Base-by-base conservation (phyloP, 2,797 vertebrate species). In the Myiotriccus ornatus region DNA sequence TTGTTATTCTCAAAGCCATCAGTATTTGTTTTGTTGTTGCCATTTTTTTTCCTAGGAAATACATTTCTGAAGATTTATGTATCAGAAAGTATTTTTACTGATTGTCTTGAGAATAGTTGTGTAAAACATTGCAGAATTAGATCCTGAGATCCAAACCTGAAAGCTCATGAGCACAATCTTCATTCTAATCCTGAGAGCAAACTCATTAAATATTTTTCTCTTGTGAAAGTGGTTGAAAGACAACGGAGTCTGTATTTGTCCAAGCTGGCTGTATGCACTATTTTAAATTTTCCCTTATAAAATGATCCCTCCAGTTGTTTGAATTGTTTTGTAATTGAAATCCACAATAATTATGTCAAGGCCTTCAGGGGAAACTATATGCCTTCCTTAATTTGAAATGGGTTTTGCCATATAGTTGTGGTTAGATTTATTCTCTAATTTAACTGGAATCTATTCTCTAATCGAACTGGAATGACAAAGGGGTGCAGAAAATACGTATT, bases 241-340 rank as follows among this genome's bases (percentile, higher is more conserved):
- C 34, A 75, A 30, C 11, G 65, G 59, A 41, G 22, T 67, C 32
- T 93, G 30, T 56, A 32, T 94, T 87, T 87, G 53, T 65, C 52
- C 62, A 75, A 50, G 62, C 7, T 43, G 60, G 11, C 14, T 15
- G 35, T 73, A 44, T 60, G 80, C 67, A 67, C 5, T 67, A 21
- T 67, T 73, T 62, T 35, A 87, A 71, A 55, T 82, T 75, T 87
- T 74, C 20, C 11, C 12, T 57, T 76, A 79, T 56, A 79, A 90
- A 90, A 77, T 4, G 10, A 76, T 67, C 41, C 37, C 24, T 73
- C 30, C 27, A 47, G 15, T 60, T 87, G 10, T 57, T 90, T 56
- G 14, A 84, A 79, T 63, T 86, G 24, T 67, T 84, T 74, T 35
- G 30, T 87, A 90, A 70, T 79, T 94, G 53, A 87, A 92, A 89